A percentile compares a stretch with the other conserved stretches of the same genome.
Conservation (phyloP, 2,888 invertebrate species). For the Lepidocyrtinus sp. region DNA sequence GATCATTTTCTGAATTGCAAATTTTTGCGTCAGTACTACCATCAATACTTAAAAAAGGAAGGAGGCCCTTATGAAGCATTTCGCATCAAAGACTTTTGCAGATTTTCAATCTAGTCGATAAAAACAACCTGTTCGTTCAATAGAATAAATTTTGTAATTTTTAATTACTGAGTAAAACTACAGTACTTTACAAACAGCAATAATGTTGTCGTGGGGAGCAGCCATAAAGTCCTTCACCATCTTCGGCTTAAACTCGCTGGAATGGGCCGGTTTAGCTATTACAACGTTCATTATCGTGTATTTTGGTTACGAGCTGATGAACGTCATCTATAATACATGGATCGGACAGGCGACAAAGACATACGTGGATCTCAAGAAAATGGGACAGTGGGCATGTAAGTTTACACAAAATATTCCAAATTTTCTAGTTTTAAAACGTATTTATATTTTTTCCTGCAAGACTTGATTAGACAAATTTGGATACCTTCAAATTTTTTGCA, state of each 20-base stretch:
- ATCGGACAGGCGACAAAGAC: conserved; percentile 76
- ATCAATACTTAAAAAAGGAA: not conserved
- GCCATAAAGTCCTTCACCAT: conserved; percentile 69
- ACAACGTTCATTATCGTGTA: conserved; percentile 69
- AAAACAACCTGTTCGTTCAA: not conserved
- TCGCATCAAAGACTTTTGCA: not conserved
- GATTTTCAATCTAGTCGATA: not conserved
- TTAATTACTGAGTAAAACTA: not conserved
- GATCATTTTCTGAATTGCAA: not conserved
- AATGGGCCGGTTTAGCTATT: conserved; percentile 69
- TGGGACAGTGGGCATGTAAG: conserved; percentile 88
- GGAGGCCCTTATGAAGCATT: not conserved
- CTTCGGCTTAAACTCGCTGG: conserved; percentile 67
- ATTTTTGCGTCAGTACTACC: not conserved
- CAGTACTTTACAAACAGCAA: not conserved
- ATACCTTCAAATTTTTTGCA: too few relatives aligned
- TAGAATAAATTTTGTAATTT: not conserved
- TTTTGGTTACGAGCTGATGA: conserved; percentile 66
- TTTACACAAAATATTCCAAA: too few relatives aligned
- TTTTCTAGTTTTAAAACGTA: too few relatives aligned
- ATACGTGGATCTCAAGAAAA: conserved; percentile 77
- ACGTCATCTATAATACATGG: conserved; percentile 70
- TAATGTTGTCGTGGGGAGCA: conserved; percentile 68
- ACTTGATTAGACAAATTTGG: too few relatives aligned
- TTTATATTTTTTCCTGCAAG: too few relatives aligned